These are phyloP conservation scores for Coboldia fuscipes DNA, from an alignment of 1,140 invertebrate species.

Conservation along the genomic window DNA sequence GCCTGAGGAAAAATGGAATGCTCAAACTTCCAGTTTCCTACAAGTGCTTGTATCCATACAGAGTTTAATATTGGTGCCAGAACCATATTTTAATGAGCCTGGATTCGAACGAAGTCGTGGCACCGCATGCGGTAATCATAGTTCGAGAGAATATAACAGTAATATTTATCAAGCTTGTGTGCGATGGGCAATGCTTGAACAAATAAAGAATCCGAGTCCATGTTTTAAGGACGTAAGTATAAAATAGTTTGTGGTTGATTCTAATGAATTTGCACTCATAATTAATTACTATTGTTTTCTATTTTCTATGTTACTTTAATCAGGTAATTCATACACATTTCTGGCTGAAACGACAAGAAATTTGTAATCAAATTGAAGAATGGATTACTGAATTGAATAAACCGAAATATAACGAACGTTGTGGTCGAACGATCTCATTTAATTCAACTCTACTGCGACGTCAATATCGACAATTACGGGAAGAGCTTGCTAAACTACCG, in stretches of 20 bases:
- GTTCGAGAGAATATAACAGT: constrained; percentile 82
- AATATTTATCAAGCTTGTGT: constrained; percentile 90
- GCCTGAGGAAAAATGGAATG: constrained; percentile 98
- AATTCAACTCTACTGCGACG: constrained; percentile 52
- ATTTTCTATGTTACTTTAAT: constrained; percentile 4
- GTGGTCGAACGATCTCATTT: constrained; percentile 45
- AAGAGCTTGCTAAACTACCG: constrained; percentile 57
- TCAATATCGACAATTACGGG: constrained; percentile 54
- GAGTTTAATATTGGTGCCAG: constrained; percentile 81
- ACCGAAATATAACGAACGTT: constrained; percentile 45
- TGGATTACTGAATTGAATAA: constrained; percentile 76
- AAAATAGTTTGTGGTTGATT: neutral
- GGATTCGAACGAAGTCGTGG: constrained; percentile 85
- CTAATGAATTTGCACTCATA: neutral
- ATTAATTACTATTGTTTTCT: too few relatives aligned
- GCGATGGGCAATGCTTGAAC: constrained; percentile 91
- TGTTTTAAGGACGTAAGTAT: constrained; percentile 70
- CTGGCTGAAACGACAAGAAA: constrained; percentile 83
- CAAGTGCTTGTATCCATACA: constrained; percentile 94
- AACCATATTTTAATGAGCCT: constrained; percentile 97
- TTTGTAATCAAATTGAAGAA: constrained; percentile 66
- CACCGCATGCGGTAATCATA: constrained; percentile 67
- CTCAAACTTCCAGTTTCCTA: constrained; percentile 86
- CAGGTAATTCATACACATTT: constrained; percentile 85
- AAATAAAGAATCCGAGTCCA: constrained; percentile 72